Base-by-base conservation (phyloP, 2,113 vertebrate species). In the Mirza zaza region DNA sequence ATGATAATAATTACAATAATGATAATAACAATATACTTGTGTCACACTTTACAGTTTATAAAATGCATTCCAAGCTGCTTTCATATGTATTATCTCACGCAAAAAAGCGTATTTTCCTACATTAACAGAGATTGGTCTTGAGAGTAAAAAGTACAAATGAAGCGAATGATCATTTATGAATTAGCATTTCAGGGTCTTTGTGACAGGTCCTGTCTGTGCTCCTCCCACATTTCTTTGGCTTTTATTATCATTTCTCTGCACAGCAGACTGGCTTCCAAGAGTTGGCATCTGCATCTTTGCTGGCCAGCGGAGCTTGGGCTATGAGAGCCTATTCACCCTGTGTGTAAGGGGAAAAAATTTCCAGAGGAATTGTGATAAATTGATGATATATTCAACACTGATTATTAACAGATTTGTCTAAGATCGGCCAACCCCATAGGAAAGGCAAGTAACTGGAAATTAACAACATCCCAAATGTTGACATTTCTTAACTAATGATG, bases 21-120 rank as follows among this genome's bases (percentile, higher is more conserved):
- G 83, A 71, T 93, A 93, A 79, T 81, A 92, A 73, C 91, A 91
- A 89, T 79, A 96, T 70, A 52, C 48, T 87, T 61, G 65, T 65
- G 65, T 70, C 90, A 57, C 67, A 42, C 82, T 92, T 92, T 52
- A 79, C 4, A 73, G 85, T 73, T 92, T 83, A 39, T 67, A 84
- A 86, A 95, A 95, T 61, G 27, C 73, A 73, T 73, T 79, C 77
- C 73, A 93, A 68, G 55, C 68, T 34, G 63, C 39, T 82, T 79
- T 77, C 59, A 50, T 76, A 18, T 76, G 3, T 45, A 36, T 82
- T 79, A 42, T 34, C 92, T 93, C 23, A 39, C 80, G 84, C 42
- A 87, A 14, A 52, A 80, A 95, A 82, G 52, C 34, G 1, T 79
- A 65, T 76, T 96, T 96, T 92, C 61, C 48, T 45, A 21, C 29